These are phyloP conservation scores for Leptothorax acervorum DNA, from an alignment of 2,888 invertebrate genomes.

Conservation along the genomic window DNA sequence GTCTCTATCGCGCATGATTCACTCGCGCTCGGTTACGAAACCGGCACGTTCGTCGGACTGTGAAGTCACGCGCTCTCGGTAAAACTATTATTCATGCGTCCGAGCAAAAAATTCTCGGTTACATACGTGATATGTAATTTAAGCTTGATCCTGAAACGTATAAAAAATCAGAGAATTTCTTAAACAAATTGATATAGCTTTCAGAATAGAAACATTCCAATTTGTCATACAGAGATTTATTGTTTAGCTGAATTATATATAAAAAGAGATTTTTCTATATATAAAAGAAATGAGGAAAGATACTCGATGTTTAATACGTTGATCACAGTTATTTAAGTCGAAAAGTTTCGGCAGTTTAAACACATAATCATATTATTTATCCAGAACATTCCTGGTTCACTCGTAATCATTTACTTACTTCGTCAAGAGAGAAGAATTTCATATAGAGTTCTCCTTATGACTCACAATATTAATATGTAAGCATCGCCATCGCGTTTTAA, in stretches of 20 bases:
- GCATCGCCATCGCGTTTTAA: constrained; percentile 1
- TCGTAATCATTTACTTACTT: constrained; percentile 20
- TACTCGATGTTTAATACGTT: not conserved
- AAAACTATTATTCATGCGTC: constrained; percentile 64
- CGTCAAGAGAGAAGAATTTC: constrained; percentile 20
- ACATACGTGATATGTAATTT: constrained; percentile 29
- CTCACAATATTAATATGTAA: constrained; percentile 27
- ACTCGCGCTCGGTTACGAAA: constrained; percentile 64
- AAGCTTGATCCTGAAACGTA: not conserved
- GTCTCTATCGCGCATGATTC: constrained; percentile 63
- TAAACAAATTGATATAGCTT: not conserved
- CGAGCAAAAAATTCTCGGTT: constrained; percentile 43
- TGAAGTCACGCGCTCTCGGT: constrained; percentile 51
- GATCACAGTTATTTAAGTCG: not conserved
- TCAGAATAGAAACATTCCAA: not conserved
- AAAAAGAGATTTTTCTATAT: not conserved
- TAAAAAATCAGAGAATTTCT: not conserved
- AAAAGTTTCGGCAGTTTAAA: constrained; percentile 29
- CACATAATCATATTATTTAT: constrained; percentile 42
- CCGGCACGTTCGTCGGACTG: constrained; percentile 62
- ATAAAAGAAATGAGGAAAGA: not conserved
- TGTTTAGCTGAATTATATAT: not conserved
- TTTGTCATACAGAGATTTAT: not conserved
- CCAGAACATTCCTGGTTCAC: not conserved
- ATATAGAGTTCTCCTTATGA: constrained; percentile 20